These are phyloP conservation scores for Thamnophis sirtalis DNA, from an alignment of 2,113 vertebrate genomes.

Conservation along the genomic window DNA sequence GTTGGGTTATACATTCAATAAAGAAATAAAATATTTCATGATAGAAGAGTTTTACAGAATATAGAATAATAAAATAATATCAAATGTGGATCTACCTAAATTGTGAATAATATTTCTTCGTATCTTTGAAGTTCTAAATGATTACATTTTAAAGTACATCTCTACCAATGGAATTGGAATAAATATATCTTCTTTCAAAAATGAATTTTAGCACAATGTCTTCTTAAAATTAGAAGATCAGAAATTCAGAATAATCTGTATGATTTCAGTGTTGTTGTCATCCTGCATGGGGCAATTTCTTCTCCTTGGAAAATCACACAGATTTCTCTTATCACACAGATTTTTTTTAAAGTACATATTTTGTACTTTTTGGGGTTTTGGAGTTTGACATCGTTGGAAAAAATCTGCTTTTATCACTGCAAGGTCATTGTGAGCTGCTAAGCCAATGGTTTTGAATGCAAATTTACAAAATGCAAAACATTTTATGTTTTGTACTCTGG, in stretches of 20 bases:
- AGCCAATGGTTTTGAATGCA: neutral
- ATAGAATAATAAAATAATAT: neutral
- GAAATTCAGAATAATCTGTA: neutral
- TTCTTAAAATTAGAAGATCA: neutral
- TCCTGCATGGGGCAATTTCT: neutral
- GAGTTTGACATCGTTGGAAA: neutral
- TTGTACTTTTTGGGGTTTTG: neutral
- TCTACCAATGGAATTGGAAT: neutral
- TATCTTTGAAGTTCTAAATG: neutral
- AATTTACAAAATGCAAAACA: too few species aligned
- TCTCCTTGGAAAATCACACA: neutral
- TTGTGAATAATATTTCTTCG: neutral
- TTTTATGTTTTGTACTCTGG: neutral
- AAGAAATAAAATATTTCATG: neutral
- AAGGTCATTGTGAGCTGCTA: neutral
- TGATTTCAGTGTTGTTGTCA: neutral
- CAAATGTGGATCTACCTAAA: neutral
- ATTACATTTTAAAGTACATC: neutral
- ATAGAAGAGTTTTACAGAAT: neutral
- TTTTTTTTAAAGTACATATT: neutral
- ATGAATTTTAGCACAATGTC: neutral
- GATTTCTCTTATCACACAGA: neutral
- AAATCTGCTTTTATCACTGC: neutral
- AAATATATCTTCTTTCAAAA: neutral
- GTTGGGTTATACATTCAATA: neutral